These are phyloP conservation scores for Sebastes hubbsi DNA, from an alignment of 2,797 vertebrate genomes.

Conservation along the genomic window DNA sequence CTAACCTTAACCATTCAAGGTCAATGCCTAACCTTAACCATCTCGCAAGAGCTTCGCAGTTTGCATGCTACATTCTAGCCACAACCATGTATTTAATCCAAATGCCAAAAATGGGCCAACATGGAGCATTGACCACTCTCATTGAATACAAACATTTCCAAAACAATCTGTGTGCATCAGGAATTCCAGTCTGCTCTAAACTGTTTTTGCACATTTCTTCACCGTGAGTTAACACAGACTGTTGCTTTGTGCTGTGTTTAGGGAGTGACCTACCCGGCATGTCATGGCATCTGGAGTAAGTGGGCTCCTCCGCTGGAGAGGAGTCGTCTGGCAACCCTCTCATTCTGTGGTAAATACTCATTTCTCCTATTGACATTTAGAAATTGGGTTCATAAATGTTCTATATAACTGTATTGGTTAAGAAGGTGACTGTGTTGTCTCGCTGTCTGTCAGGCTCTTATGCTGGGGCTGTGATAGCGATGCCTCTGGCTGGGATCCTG, in stretches of 20 bases:
- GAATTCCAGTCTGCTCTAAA: neutral
- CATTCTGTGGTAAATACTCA: slow-evolving; percentile 90
- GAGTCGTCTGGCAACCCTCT: slow-evolving; percentile 95
- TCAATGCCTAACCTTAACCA: too few species aligned
- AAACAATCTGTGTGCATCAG: neutral
- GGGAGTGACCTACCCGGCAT: slow-evolving; percentile 98
- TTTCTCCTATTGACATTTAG: neutral
- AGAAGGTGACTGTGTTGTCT: neutral
- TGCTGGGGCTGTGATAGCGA: slow-evolving; percentile 94
- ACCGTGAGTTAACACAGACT: neutral
- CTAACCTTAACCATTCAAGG: too few species aligned
- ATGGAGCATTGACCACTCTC: neutral
- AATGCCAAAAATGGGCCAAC: neutral
- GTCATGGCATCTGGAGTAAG: slow-evolving; percentile 98
- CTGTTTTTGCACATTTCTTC: neutral
- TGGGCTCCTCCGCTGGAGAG: slow-evolving; percentile 97
- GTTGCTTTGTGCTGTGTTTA: slow-evolving; percentile 61
- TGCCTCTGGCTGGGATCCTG: slow-evolving; percentile 94
- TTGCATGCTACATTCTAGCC: too few species aligned
- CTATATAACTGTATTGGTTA: neutral
- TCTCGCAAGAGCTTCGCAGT: too few species aligned
- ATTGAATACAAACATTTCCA: neutral
- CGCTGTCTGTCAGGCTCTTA: slow-evolving; percentile 87
- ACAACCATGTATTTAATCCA: neutral
- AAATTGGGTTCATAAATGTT: neutral